These are phyloP conservation scores for Lepilemur ruficaudatus DNA, from an alignment of 2,797 vertebrate genomes.

Conservation along the genomic window DNA sequence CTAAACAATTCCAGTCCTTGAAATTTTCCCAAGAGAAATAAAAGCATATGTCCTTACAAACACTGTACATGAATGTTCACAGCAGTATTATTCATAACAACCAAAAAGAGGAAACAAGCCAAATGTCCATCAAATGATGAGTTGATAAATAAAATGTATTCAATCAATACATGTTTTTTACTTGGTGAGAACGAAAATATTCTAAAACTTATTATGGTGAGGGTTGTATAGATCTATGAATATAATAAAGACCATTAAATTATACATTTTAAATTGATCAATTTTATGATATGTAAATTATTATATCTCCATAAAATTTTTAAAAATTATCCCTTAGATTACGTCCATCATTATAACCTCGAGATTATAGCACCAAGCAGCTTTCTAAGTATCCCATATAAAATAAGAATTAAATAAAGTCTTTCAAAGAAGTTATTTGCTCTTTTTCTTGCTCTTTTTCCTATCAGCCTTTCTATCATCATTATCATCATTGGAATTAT, in stretches of 20 bases:
- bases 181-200: not conserved
- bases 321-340: not conserved
- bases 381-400: not conserved
- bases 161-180: not conserved
- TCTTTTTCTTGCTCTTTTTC: not conserved
- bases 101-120: not conserved
- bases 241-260: not conserved
- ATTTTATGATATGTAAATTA: not conserved
- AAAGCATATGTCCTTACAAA: not conserved
- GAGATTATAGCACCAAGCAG: not conserved
- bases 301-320: not conserved
- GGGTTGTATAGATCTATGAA: not conserved
- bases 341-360: not conserved
- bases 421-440: not conserved
- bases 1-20: not conserved
- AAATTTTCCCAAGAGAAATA: not conserved
- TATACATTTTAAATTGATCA: not conserved
- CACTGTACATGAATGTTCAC: not conserved
- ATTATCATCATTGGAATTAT: not conserved
- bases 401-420: not conserved
- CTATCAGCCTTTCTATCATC: not conserved
- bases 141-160: not conserved
- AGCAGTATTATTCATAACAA: not conserved
- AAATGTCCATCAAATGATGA: not conserved
- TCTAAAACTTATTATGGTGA: not conserved